A percentile compares a stretch with the other conserved stretches of the same genome.
Evolutionary conservation across 2,113 vertebrate genomes (phyloP).

Genomic region (Chiloscyllium plagiosum): DNA sequence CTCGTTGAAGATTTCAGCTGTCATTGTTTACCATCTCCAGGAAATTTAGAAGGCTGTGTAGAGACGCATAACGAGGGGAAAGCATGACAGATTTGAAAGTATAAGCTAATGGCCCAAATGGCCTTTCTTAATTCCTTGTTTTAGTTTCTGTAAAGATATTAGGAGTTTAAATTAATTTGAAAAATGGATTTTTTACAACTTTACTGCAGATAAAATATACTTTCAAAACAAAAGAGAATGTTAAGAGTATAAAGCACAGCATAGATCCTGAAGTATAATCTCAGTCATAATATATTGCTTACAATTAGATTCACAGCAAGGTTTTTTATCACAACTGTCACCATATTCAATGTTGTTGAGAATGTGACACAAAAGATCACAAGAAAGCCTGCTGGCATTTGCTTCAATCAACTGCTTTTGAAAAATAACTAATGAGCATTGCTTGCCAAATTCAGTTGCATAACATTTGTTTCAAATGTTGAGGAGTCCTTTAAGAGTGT

Average conservation of each 20-base stretch:
- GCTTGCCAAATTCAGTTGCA: slow-evolving; percentile 10
- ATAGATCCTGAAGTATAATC: too few species aligned
- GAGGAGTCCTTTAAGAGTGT: neutral
- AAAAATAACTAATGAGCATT: slow-evolving; percentile 16
- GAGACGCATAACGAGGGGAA: neutral
- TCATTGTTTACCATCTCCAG: neutral
- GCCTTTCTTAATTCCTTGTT: neutral
- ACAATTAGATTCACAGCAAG: neutral
- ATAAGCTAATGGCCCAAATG: neutral
- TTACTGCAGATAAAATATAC: neutral
- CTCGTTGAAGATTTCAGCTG: neutral
- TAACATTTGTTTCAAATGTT: neutral
- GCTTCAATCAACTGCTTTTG: neutral
- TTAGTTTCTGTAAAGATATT: neutral
- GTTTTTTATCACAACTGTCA: neutral
- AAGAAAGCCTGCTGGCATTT: neutral
- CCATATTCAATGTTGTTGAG: neutral
- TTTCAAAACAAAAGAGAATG: too few species aligned
- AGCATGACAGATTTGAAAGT: neutral
- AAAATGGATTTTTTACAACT: neutral
- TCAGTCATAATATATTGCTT: neutral
- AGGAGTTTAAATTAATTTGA: neutral
- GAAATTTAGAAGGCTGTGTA: neutral
- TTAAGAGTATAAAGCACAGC: too few species aligned
- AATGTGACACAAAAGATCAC: neutral